These are phyloP conservation scores for Chirona hameri DNA, from an alignment of 2,888 invertebrate species.

Conservation along the genomic window DNA sequence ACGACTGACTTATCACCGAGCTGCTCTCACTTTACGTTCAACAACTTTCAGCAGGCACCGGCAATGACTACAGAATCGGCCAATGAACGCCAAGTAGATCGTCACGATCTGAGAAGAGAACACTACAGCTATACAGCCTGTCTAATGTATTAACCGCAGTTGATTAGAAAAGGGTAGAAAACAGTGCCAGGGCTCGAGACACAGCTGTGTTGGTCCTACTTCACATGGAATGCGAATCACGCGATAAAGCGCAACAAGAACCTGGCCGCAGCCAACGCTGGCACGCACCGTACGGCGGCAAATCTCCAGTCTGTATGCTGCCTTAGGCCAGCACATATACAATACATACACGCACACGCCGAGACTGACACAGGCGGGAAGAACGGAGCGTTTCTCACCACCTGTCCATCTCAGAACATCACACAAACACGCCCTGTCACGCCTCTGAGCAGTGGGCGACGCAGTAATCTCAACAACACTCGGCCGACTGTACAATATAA, in stretches of 20 bases:
- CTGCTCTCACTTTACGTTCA: no score
- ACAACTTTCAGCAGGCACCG: no score
- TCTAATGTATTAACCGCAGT: constrained; percentile 1
- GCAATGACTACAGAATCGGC: no score
- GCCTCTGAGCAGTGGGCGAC: background rate
- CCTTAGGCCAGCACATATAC: no score
- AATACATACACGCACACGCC: background rate
- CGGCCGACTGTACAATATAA: no score
- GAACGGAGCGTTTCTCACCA: no score
- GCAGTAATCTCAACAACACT: no score
- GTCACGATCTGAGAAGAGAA: no score
- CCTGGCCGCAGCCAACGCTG: background rate
- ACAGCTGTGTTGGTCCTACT: background rate
- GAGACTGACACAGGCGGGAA: background rate
- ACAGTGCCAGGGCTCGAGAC: background rate
- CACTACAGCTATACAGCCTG: background rate
- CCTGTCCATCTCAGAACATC: background rate
- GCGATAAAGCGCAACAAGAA: background rate
- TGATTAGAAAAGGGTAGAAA: constrained; percentile 24
- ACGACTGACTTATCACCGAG: no score
- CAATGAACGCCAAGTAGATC: no score
- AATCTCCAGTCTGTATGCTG: no score
- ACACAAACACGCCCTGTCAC: background rate
- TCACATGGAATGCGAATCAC: background rate
- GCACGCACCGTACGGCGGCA: no score